These are phyloP conservation scores for Conus canariensis DNA, from an alignment of 2,888 invertebrate species.

Conservation along the genomic window DNA sequence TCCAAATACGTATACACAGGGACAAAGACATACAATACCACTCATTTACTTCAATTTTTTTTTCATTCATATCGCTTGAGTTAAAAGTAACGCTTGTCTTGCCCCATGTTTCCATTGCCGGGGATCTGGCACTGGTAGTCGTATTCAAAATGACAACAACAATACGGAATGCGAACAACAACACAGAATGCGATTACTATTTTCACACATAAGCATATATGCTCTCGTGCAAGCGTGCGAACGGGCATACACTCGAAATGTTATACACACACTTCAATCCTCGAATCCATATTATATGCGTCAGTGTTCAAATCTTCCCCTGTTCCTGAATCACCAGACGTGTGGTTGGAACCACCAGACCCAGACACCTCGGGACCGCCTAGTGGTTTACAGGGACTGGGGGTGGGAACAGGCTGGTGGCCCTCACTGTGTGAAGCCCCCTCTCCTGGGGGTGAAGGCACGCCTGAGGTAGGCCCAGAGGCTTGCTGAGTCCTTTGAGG, in stretches of 20 bases:
- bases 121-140: too few relatives aligned
- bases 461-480: neutral
- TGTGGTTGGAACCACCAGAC: slow-evolving; percentile 18
- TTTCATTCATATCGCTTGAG: too few relatives aligned
- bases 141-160: too few relatives aligned
- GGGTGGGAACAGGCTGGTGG: neutral
- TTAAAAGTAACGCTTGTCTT: too few relatives aligned
- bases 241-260: neutral
- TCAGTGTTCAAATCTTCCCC: slow-evolving; percentile 32
- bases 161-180: neutral
- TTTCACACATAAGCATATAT: slow-evolving; percentile 6
- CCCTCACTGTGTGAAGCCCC: neutral
- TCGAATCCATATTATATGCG: neutral
- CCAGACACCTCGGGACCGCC: slow-evolving; percentile 13
- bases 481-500: neutral
- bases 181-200: neutral
- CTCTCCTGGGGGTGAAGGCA: neutral
- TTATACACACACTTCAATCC: slow-evolving; percentile 10
- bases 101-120: too few relatives aligned
- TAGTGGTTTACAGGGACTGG: neutral
- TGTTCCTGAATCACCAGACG: slow-evolving; percentile 35
- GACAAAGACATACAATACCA: too few relatives aligned
- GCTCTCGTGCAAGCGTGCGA: neutral
- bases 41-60: too few relatives aligned
- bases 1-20: too few relatives aligned